phyloP scores from a whole-genome alignment of 2,113 vertebrate genomes.

The Pterocles orientalis region DNA sequence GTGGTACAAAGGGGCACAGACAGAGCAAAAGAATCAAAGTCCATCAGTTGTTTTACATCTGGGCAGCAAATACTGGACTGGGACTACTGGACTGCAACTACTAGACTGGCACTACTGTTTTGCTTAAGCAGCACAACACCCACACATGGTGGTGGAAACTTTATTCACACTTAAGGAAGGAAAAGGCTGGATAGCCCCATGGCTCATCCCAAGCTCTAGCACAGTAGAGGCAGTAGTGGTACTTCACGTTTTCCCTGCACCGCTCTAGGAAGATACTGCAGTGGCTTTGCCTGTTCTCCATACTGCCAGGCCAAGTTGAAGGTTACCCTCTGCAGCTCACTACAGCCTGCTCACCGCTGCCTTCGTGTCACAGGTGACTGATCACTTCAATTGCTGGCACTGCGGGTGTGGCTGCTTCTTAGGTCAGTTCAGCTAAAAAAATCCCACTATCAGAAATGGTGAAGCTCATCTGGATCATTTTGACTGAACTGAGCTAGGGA shows the following conservation, averaged over 20 bases:
- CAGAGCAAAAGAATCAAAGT: background rate
- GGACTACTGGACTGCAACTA: background rate
- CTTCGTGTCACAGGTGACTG: background rate
- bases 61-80: background rate
- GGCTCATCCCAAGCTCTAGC: accelerated
- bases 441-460: background rate
- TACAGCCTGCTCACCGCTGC: background rate
- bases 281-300: background rate
- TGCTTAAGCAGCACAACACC: background rate
- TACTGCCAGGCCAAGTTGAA: background rate
- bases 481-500: background rate
- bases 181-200: background rate
- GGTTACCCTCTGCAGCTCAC: background rate
- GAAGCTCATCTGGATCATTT: background rate
- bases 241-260: background rate
- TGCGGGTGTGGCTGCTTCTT: background rate
- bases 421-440: background rate
- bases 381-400: background rate
- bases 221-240: background rate
- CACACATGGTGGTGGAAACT: background rate
- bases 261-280: background rate
- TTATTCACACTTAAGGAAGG: background rate
- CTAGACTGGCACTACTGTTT: background rate
- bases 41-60: background rate
- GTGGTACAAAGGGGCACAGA: background rate